Conservation (phyloP, 2,888 invertebrate species). For the Drosophila incognita region DNA sequence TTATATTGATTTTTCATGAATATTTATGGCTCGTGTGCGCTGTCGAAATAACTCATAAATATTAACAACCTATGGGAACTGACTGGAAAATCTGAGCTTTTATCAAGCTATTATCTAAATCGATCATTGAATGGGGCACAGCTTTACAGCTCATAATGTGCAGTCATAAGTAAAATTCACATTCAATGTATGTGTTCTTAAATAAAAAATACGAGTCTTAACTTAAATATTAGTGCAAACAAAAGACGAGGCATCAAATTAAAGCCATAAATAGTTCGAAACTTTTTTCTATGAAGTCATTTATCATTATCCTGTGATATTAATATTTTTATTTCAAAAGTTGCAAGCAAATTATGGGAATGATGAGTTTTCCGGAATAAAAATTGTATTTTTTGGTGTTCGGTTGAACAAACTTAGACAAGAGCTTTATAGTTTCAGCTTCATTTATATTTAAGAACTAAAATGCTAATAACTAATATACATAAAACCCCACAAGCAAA, state of each 20-base stretch:
- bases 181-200: neutral
- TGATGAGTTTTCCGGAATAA: neutral
- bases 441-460: neutral
- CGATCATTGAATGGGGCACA: neutral
- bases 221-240: neutral
- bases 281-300: fast-evolving
- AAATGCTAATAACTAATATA: neutral
- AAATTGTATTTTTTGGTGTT: neutral
- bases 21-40: constrained; percentile 32
- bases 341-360: neutral
- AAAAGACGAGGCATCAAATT: neutral
- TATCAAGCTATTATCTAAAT: constrained; percentile 17
- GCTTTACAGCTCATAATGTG: constrained; percentile 5
- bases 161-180: neutral
- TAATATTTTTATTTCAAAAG: neutral
- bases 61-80: constrained; percentile 18
- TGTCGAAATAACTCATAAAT: constrained; percentile 25
- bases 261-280: neutral
- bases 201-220: neutral
- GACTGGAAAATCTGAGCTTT: constrained; percentile 30
- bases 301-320: neutral
- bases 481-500: neutral
- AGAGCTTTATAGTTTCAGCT: neutral
- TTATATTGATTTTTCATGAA: constrained; percentile 21
- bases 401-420: too few relatives aligned